phyloP scores from a whole-genome alignment of 2,888 invertebrate genomes.

The Agonum fuliginosum region DNA sequence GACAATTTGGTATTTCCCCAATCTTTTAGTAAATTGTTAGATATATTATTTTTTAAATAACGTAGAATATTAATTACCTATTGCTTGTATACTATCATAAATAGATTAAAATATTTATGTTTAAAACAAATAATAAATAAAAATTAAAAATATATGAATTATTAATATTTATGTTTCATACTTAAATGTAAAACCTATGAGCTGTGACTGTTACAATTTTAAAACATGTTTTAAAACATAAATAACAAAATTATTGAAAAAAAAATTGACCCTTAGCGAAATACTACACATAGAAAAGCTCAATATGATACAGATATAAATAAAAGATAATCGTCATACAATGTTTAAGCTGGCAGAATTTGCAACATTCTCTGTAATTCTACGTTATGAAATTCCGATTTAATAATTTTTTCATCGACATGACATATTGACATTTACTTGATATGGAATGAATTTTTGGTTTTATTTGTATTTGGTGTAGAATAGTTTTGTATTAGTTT shows the following conservation, averaged over 20 bases:
- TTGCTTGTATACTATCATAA: not conserved
- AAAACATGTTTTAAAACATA: not conserved
- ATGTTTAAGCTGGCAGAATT: constrained; percentile 6
- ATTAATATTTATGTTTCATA: too few species aligned
- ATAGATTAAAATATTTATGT: constrained; percentile 2
- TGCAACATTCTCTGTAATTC: not conserved
- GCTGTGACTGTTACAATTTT: too few species aligned
- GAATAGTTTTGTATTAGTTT: too few species aligned
- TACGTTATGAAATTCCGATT: not conserved
- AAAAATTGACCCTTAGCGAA: not conserved
- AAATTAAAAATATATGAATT: too few species aligned
- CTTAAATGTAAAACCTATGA: too few species aligned
- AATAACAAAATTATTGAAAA: not conserved
- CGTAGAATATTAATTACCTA: not conserved
- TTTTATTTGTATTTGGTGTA: too few species aligned
- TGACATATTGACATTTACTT: too few species aligned
- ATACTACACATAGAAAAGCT: not conserved
- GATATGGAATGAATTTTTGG: too few species aligned
- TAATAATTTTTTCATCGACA: too few species aligned
- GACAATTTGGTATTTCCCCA: constrained; percentile 19
- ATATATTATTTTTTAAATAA: not conserved
- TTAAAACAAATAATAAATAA: not conserved
- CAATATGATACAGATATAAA: not conserved
- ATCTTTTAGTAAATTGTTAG: not conserved
- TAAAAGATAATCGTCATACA: constrained; percentile 22